Conservation (phyloP, 2,888 invertebrate genomes). For the Luperina testacea region DNA sequence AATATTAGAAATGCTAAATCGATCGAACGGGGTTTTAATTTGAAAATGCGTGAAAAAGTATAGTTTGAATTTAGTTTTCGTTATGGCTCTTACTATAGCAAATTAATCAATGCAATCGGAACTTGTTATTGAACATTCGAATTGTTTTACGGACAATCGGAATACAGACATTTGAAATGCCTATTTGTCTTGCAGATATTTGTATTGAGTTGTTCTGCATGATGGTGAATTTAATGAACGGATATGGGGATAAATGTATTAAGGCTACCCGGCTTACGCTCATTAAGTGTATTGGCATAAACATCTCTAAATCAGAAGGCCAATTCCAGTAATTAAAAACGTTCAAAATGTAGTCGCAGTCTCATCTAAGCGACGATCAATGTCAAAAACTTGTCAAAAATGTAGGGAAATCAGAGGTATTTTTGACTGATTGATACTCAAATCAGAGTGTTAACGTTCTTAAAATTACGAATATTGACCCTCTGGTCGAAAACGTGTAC, state of each 20-base stretch:
- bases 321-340: no score
- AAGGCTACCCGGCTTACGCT: background rate
- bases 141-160: conserved; percentile 17
- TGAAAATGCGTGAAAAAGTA: conserved; percentile 27
- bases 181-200: conserved; percentile 6
- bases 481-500: no score
- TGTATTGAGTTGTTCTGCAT: background rate
- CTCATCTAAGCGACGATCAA: no score
- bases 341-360: no score
- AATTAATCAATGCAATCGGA: conserved; percentile 38
- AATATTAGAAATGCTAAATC: conserved; percentile 37
- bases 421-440: no score
- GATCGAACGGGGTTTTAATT: conserved; percentile 42
- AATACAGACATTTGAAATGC: conserved; percentile 23
- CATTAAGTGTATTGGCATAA: background rate
- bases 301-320: background rate
- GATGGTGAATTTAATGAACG: background rate
- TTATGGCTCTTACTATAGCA: conserved; percentile 18
- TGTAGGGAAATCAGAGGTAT: no score
- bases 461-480: no score
- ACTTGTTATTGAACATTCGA: conserved; percentile 33
- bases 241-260: background rate
- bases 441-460: no score
- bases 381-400: no score
- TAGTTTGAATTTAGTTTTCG: conserved; percentile 30